These are phyloP conservation scores for Morpho deidamia DNA, from an alignment of 2,888 invertebrate species.

Conservation along the genomic window DNA sequence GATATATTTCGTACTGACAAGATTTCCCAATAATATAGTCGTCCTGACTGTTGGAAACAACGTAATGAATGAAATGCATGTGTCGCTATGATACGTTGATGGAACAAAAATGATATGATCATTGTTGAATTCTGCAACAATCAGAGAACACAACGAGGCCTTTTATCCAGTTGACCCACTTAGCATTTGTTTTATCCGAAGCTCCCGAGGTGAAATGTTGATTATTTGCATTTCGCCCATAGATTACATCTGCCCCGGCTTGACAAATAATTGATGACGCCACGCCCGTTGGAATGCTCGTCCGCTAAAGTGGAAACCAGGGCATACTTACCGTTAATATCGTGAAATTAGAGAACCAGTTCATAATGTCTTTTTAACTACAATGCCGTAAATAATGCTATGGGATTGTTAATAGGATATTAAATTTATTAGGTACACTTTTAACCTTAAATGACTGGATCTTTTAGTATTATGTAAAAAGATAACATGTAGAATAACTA, in stretches of 20 bases:
- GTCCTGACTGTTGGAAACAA: too few relatives aligned
- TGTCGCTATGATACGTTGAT: neutral
- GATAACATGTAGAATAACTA: too few relatives aligned
- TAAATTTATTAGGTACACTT: neutral
- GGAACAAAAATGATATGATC: neutral
- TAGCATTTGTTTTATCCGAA: conserved; percentile 31
- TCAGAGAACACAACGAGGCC: conserved; percentile 6
- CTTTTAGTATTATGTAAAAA: too few relatives aligned
- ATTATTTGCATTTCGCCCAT: conserved; percentile 29
- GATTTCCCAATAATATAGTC: too few relatives aligned
- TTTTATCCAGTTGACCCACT: conserved; percentile 33
- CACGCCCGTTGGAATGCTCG: conserved; percentile 56
- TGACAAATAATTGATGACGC: conserved; percentile 65
- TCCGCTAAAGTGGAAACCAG: conserved; percentile 58
- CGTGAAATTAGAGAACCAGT: conserved; percentile 61
- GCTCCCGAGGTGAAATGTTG: conserved; percentile 31
- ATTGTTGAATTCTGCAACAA: conserved; percentile 2
- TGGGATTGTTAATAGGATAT: neutral
- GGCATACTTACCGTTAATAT: conserved; percentile 64
- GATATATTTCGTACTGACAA: too few relatives aligned
- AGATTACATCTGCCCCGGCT: conserved; percentile 35
- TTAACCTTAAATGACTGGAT: too few relatives aligned
- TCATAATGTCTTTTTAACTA: conserved; percentile 26
- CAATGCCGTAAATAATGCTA: neutral
- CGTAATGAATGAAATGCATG: too few relatives aligned